phyloP scores from a whole-genome alignment of 2,113 vertebrate genomes.

The Sinocyclocheilus anshuiensis region DNA sequence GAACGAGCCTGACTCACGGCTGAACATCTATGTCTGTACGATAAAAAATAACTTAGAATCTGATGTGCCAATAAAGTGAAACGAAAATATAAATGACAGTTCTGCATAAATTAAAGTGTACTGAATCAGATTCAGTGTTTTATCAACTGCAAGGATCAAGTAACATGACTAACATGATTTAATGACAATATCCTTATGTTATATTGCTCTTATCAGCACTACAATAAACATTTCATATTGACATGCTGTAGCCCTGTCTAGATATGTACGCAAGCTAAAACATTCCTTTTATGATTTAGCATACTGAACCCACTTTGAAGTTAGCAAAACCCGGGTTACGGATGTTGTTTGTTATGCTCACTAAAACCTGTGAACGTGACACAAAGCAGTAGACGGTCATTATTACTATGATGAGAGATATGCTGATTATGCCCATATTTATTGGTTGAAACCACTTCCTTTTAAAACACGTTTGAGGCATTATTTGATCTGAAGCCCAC shows the following conservation, averaged over 20 bases:
- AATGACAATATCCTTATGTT: background rate
- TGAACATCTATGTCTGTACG: no score
- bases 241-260: background rate
- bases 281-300: constrained; percentile 1
- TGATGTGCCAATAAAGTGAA: background rate
- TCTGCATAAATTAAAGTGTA: background rate
- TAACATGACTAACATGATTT: no score
- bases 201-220: background rate
- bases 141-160: no score
- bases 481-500: constrained; percentile 68
- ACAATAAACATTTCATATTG: background rate
- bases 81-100: background rate
- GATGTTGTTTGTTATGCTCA: background rate
- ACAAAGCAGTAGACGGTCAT: background rate
- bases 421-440: constrained; percentile 61
- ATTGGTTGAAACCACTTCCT: constrained; percentile 49
- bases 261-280: background rate
- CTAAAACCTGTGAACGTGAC: constrained; percentile 13
- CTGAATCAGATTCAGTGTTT: background rate
- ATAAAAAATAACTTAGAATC: no score
- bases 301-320: background rate
- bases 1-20: no score
- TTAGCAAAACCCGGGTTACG: background rate
- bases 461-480: constrained; percentile 36
- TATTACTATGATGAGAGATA: background rate